Conservation (phyloP, 2,888 invertebrate species). For the Eupeodes latifasciatus region DNA sequence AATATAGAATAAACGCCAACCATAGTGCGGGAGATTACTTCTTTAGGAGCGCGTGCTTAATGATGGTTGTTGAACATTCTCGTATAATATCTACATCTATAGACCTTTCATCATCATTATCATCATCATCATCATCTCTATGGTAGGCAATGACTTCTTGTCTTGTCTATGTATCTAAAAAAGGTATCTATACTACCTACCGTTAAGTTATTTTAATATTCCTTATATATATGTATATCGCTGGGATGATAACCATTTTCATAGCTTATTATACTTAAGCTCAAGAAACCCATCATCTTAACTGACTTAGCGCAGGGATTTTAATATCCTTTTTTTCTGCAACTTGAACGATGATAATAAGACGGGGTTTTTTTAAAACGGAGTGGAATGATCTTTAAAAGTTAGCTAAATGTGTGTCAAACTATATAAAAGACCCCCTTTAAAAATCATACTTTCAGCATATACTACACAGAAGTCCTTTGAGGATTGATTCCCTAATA, state of each 20-base stretch:
- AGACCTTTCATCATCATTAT: constrained; percentile 11
- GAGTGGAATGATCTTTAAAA: background rate
- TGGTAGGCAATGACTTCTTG: background rate
- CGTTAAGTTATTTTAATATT: constrained; percentile 9
- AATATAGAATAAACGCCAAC: constrained; percentile 32
- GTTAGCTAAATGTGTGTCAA: background rate
- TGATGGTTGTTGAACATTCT: constrained; percentile 39
- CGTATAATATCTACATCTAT: background rate
- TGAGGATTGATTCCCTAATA: background rate
- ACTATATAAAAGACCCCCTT: constrained; percentile 1
- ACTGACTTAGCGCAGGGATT: constrained; percentile 17
- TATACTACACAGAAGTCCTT: background rate
- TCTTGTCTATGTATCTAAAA: constrained; percentile 1
- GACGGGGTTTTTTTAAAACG: background rate
- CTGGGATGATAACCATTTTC: constrained; percentile 54
- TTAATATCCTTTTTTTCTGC: constrained; percentile 9
- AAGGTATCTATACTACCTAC: constrained; percentile 20
- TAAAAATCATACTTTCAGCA: background rate
- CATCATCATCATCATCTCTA: background rate
- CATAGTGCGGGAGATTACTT: constrained; percentile 52
- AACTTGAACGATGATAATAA: background rate
- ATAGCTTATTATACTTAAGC: constrained; percentile 54
- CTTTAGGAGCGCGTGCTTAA: constrained; percentile 63
- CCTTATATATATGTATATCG: background rate
- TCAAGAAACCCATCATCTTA: constrained; percentile 44